These are phyloP conservation scores for Aulostomus chinensis DNA, from an alignment of 2,797 vertebrate species.

Conservation along the genomic window DNA sequence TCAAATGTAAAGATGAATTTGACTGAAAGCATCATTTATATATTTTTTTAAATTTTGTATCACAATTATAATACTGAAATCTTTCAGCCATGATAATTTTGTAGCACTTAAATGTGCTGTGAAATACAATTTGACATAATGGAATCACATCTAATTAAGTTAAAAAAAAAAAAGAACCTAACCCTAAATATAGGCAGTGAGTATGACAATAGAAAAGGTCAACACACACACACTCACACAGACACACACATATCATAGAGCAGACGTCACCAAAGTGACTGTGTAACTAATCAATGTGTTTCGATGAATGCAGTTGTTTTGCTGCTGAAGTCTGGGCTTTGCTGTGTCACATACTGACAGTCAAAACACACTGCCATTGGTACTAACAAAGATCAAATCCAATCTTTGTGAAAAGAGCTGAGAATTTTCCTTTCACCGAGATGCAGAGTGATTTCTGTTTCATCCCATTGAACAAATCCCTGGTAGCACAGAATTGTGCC, in stretches of 20 bases:
- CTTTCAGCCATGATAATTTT: too few relatives aligned
- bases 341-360: slow-evolving; percentile 52
- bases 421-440: slow-evolving; percentile 47
- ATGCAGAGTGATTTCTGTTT: slow-evolving; percentile 61
- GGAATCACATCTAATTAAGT: too few relatives aligned
- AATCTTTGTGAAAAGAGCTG: slow-evolving; percentile 46
- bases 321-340: slow-evolving; percentile 31
- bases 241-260: slow-evolving; percentile 3
- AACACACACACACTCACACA: slow-evolving; percentile 2
- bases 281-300: slow-evolving; percentile 48
- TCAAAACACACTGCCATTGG: slow-evolving; percentile 44
- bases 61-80: too few relatives aligned
- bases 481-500: slow-evolving; percentile 51
- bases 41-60: too few relatives aligned
- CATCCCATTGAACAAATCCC: slow-evolving; percentile 59
- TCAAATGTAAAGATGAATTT: too few relatives aligned
- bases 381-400: slow-evolving; percentile 59
- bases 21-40: too few relatives aligned
- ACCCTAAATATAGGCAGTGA: too few relatives aligned
- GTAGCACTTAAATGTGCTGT: too few relatives aligned
- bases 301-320: slow-evolving; percentile 42
- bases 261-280: slow-evolving; percentile 20
- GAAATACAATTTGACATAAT: too few relatives aligned
- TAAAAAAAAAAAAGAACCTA: too few relatives aligned
- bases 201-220: background rate